A percentile compares a stretch with the other conserved stretches of the same genome.
These are phyloP conservation scores for Bovichtus diacanthus DNA, from an alignment of 2,797 vertebrate species.

Conservation along the genomic window DNA sequence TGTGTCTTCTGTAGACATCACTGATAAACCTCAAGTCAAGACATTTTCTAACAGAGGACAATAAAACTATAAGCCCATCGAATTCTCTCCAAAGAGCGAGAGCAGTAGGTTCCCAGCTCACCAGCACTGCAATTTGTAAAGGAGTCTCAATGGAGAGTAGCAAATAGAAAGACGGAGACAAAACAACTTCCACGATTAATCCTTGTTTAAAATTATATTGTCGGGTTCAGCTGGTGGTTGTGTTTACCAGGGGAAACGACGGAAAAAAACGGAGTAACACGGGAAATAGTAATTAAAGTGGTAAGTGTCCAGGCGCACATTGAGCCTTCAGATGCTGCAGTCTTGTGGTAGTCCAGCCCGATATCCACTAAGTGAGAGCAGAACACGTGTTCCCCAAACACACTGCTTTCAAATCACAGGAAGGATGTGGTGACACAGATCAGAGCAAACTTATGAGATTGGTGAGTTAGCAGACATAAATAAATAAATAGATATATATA, in stretches of 20 bases:
- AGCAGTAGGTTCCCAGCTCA: slow-evolving; percentile 41
- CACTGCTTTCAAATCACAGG: not conserved
- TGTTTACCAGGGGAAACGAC: slow-evolving; percentile 28
- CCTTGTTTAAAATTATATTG: slow-evolving; percentile 62
- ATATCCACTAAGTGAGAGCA: not conserved
- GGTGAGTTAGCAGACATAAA: too few species aligned
- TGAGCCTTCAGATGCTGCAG: slow-evolving; percentile 14
- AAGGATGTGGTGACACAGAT: not conserved
- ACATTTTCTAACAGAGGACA: slow-evolving; percentile 17
- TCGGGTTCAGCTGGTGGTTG: slow-evolving; percentile 31
- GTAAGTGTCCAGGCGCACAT: slow-evolving; percentile 9
- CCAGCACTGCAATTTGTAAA: slow-evolving; percentile 62
- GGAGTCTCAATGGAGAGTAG: slow-evolving; percentile 51
- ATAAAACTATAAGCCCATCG: slow-evolving; percentile 37
- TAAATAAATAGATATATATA: too few species aligned
- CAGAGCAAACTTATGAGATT: not conserved
- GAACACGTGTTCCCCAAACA: not conserved
- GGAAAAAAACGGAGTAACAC: slow-evolving; percentile 11
- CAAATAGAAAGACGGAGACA: slow-evolving; percentile 56
- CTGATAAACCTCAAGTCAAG: slow-evolving; percentile 21
- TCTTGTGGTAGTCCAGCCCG: not conserved
- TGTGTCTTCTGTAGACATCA: not conserved
- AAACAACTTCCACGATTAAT: slow-evolving; percentile 73
- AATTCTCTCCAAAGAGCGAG: slow-evolving; percentile 35
- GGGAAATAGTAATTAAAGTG: slow-evolving; percentile 6